Base-by-base conservation (phyloP, 2,888 invertebrate genomes). In the Branchellion lobata region DNA sequence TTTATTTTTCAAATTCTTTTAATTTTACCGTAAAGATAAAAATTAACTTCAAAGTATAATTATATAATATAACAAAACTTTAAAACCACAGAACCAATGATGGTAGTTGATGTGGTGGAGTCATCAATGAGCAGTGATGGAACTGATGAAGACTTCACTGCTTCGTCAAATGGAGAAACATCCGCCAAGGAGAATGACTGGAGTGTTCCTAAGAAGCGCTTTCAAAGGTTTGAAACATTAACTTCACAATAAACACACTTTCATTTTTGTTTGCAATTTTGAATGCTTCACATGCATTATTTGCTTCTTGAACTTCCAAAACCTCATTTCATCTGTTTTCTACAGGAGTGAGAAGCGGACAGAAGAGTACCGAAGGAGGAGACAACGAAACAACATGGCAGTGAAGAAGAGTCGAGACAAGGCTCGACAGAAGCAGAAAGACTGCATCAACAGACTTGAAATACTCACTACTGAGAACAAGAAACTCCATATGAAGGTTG, bases 371-470 rank as follows among this genome's bases (percentile, higher is more conserved):
- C 90, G 94, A 84, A 90, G 94, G 82, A 90, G 96, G 82, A 90
- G 97, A 61, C 96, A 96, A 87, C 91, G 96, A 84, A 97, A 97
- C 88, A 97, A 97, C 87, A 95, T 96, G 85, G 96, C 97, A 2
- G 97, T 97, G 78, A 90, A 96, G 82, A 96, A 96, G 88, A 95
- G 94, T 80, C 91, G 97, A 81, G 96, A 96, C 88, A 96, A 97
- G 90, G 79, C 77, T 18, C 61, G 76, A 31, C 78, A 75, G 73
- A 73, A 76, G 24, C 96, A 96, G 82, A 95, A 96, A 89, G 93
- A 94, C 81, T 96, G 96, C 0, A 95, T 96, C 87, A 94, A 95
- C 87, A 94, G 95, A 87, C 95, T 96, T 79, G 94, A 94, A 86
- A 91, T 93, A 80, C 90, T 96, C 84, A 90, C 94, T 79, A 92